Evolutionary conservation across 2,888 invertebrate species (phyloP).

Genomic region (Drosophila quinaria): DNA sequence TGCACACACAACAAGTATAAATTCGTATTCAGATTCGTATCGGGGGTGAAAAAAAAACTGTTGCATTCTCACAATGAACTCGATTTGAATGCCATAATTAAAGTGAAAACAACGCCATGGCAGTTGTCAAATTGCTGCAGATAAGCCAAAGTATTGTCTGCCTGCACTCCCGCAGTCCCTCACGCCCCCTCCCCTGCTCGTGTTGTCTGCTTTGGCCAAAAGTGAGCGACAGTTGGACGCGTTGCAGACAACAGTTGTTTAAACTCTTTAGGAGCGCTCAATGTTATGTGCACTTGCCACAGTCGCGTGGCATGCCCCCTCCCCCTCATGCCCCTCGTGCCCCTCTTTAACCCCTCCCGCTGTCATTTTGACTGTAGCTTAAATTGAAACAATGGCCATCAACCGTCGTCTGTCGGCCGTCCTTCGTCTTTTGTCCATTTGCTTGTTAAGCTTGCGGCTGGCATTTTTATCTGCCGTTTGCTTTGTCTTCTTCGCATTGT

Average conservation of each 20-base stretch:
- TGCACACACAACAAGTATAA: constrained; percentile 9
- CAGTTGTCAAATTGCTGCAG: constrained; percentile 61
- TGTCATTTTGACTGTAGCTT: constrained; percentile 45
- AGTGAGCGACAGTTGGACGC: constrained; percentile 60
- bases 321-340: not conserved
- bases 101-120: constrained; percentile 36
- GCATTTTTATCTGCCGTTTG: constrained; percentile 70
- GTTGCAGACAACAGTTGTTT: constrained; percentile 59
- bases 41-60: constrained; percentile 47
- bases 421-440: constrained; percentile 1
- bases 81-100: constrained; percentile 69
- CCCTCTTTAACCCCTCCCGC: not conserved
- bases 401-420: not conserved
- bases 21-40: constrained; percentile 19
- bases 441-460: constrained; percentile 70
- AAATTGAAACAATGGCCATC: constrained; percentile 58
- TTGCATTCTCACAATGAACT: constrained; percentile 62
- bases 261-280: constrained; percentile 61
- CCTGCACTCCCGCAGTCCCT: accelerated
- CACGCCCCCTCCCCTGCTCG: not conserved
- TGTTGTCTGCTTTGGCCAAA: constrained; percentile 28
- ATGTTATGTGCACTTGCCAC: constrained; percentile 36
- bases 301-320: not conserved
- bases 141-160: constrained; percentile 49
- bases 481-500: constrained; percentile 65